phyloP scores from a whole-genome alignment of 2,113 vertebrate genomes.

The Glareola pratincola region DNA sequence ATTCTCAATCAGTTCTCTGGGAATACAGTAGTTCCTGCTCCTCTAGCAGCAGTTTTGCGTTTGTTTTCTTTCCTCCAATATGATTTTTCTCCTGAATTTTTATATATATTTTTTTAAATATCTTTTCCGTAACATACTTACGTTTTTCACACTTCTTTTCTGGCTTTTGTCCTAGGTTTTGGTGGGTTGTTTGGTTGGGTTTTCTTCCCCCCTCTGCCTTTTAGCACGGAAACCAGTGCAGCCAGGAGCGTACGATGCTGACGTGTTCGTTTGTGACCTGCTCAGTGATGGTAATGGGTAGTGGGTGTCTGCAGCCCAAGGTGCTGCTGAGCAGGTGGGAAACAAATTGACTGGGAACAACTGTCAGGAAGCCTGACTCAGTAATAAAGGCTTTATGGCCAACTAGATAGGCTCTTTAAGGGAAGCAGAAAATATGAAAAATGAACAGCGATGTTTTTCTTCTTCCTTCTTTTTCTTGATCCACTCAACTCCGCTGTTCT shows the following conservation, averaged over 20 bases:
- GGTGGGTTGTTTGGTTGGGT: not conserved
- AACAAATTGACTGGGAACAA: not conserved
- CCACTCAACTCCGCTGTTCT: not conserved
- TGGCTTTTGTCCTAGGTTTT: not conserved
- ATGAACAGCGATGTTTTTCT: not conserved
- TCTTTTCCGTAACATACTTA: not conserved
- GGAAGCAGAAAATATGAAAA: not conserved
- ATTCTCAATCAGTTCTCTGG: fast-evolving
- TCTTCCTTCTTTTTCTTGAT: not conserved
- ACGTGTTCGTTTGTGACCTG: not conserved
- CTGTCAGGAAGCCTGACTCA: not conserved
- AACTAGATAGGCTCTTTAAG: not conserved
- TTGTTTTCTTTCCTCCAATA: not conserved
- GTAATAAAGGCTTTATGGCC: not conserved
- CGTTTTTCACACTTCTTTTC: not conserved
- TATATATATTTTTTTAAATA: not conserved
- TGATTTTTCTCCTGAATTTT: not conserved
- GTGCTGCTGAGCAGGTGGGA: not conserved
- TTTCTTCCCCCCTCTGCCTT: not conserved
- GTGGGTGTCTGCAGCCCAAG: not conserved
- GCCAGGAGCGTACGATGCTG: not conserved
- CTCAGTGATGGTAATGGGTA: not conserved
- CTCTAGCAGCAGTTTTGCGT: not conserved
- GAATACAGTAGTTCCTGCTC: not conserved
- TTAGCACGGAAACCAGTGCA: not conserved